These are phyloP conservation scores for Drosophila helvetica DNA, from an alignment of 2,888 invertebrate genomes.

Conservation along the genomic window DNA sequence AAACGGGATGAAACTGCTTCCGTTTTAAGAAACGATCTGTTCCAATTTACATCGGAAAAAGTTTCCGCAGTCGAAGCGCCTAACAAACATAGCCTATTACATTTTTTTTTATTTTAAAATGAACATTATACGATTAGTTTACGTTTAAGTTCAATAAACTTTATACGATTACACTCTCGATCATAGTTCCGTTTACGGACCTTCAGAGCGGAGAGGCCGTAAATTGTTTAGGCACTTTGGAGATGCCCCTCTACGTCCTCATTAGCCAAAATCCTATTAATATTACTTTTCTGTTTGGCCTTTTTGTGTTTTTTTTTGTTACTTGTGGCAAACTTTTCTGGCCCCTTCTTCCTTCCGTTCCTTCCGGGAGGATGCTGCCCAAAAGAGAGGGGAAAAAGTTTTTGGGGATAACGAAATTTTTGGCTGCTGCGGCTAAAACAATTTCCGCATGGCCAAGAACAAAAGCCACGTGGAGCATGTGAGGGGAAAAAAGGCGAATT, in stretches of 20 bases:
- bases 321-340: background rate
- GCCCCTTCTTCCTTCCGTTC: background rate
- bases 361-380: constrained; percentile 1
- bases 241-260: constrained; percentile 1
- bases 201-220: background rate
- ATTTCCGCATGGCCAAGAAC: constrained; percentile 57
- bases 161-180: too few relatives aligned
- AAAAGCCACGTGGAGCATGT: constrained; percentile 28
- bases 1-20: too few relatives aligned
- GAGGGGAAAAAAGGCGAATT: constrained; percentile 17
- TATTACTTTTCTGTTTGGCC: background rate
- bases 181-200: too few relatives aligned
- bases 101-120: too few relatives aligned
- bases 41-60: too few relatives aligned
- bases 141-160: too few relatives aligned
- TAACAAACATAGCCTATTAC: too few relatives aligned
- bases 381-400: constrained; percentile 26
- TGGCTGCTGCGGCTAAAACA: constrained; percentile 54
- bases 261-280: constrained; percentile 46
- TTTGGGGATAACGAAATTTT: constrained; percentile 62
- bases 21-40: too few relatives aligned
- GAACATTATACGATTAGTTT: too few relatives aligned
- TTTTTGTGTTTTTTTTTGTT: background rate
- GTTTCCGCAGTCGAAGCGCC: too few relatives aligned
- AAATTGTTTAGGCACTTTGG: background rate